A percentile compares a stretch with the other conserved stretches of the same genome.
Evolutionary conservation across 2,113 vertebrate genomes (phyloP).

Genomic region (Monarcha castaneiventris): DNA sequence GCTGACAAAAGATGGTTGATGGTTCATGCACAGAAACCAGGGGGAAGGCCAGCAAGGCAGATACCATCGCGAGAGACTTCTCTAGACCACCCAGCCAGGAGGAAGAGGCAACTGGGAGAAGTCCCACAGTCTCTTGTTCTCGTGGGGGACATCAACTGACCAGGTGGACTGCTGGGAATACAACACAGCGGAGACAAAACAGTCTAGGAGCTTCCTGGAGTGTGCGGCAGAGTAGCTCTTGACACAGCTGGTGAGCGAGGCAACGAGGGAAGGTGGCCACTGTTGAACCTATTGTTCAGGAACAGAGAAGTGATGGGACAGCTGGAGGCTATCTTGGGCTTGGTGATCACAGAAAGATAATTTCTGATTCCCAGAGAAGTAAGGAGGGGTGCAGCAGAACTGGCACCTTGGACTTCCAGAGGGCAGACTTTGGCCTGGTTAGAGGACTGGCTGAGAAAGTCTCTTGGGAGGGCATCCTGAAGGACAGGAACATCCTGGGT

Average conservation of each 20-base stretch:
- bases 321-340: background rate
- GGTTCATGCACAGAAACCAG: background rate
- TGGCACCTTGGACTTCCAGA: background rate
- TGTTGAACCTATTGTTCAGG: background rate
- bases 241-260: background rate
- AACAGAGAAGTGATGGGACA: background rate
- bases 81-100: background rate
- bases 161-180: background rate
- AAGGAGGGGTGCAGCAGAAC: background rate
- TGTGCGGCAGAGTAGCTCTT: background rate
- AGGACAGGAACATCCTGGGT: background rate
- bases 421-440: background rate
- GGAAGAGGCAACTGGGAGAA: background rate
- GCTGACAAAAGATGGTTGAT: background rate
- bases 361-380: background rate
- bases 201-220: background rate
- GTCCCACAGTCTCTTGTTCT: background rate
- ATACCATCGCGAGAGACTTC: background rate
- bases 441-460: background rate
- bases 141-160: rapidly evolving
- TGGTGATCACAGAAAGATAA: background rate
- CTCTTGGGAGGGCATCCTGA: background rate
- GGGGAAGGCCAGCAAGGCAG: background rate
- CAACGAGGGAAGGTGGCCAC: background rate
- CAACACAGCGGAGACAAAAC: background rate